These are phyloP conservation scores for Tachypleus tridentatus DNA, from an alignment of 1,140 invertebrate species.

Conservation along the genomic window DNA sequence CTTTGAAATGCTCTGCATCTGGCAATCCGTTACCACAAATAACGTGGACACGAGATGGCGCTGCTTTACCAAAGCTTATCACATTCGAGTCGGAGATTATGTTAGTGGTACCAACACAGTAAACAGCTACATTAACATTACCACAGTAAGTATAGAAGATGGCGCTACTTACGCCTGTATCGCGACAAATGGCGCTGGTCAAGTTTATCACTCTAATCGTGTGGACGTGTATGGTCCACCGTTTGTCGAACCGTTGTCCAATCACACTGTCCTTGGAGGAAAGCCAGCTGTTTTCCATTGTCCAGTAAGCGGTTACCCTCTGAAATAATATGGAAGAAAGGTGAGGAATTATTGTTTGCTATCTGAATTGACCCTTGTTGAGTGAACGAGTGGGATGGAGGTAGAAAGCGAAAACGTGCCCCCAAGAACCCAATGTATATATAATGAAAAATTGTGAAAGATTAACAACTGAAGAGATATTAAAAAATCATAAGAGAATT, in stretches of 20 bases:
- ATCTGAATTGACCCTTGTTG: no score
- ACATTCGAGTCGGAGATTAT: slow-evolving; percentile 17
- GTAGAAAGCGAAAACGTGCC: no score
- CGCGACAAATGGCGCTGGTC: slow-evolving; percentile 33
- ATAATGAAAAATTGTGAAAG: no score
- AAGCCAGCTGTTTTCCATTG: slow-evolving; percentile 17
- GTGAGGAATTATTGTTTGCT: slow-evolving; percentile 5
- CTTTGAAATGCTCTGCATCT: slow-evolving; percentile 64
- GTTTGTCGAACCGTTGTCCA: slow-evolving; percentile 35
- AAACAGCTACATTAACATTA: slow-evolving; percentile 75
- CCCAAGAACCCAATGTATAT: no score
- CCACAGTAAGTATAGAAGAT: slow-evolving; percentile 58
- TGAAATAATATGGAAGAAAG: slow-evolving; percentile 19
- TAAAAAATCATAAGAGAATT: no score
- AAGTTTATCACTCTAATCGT: slow-evolving; percentile 31
- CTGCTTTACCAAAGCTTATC: slow-evolving; percentile 13
- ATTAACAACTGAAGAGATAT: no score
- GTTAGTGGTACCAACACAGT: slow-evolving; percentile 45
- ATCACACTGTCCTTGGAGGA: slow-evolving; percentile 17
- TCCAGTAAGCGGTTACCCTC: slow-evolving; percentile 21
- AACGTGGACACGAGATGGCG: slow-evolving; percentile 75
- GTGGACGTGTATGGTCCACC: slow-evolving; percentile 28
- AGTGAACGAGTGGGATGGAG: no score
- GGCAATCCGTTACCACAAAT: slow-evolving; percentile 90
- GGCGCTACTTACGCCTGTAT: slow-evolving; percentile 35